These are phyloP conservation scores for Nycteola revayana DNA, from an alignment of 2,888 invertebrate species.

Conservation along the genomic window DNA sequence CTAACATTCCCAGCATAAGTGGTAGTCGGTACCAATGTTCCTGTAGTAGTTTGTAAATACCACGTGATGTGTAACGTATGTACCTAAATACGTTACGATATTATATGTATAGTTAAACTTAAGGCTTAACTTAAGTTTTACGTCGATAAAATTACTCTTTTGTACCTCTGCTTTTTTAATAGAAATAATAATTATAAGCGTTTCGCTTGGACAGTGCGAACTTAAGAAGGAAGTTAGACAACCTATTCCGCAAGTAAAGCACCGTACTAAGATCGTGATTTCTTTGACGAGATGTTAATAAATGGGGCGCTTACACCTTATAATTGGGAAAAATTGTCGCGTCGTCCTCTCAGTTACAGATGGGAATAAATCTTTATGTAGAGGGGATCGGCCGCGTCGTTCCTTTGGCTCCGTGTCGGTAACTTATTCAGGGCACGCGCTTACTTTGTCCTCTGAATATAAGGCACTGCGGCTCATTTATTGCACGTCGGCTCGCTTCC, in stretches of 20 bases:
- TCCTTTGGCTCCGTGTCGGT: slow-evolving; percentile 40
- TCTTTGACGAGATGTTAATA: slow-evolving; percentile 77
- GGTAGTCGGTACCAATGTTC: too few relatives aligned
- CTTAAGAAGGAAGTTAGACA: slow-evolving; percentile 19
- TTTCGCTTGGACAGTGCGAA: slow-evolving; percentile 25
- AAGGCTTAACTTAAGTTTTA: too few relatives aligned
- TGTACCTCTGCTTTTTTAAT: too few relatives aligned
- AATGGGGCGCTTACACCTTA: slow-evolving; percentile 75
- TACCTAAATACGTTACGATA: too few relatives aligned
- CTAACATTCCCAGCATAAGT: too few relatives aligned
- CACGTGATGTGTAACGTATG: too few relatives aligned
- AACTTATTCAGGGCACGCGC: slow-evolving; percentile 73
- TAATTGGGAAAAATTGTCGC: slow-evolving; percentile 81
- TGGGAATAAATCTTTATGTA: slow-evolving; percentile 80
- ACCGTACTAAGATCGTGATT: slow-evolving; percentile 51
- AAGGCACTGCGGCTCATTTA: slow-evolving; percentile 71
- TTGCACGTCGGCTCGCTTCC: slow-evolving; percentile 57
- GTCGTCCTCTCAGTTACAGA: slow-evolving; percentile 78
- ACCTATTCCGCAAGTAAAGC: slow-evolving; percentile 28
- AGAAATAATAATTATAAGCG: slow-evolving; percentile 44
- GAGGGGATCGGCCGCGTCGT: slow-evolving; percentile 56
- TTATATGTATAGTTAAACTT: too few relatives aligned
- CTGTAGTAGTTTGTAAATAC: too few relatives aligned
- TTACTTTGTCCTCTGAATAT: slow-evolving; percentile 75
- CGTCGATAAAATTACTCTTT: too few relatives aligned